phyloP scores from a whole-genome alignment of 2,113 vertebrate genomes.

The Chunga burmeisteri region DNA sequence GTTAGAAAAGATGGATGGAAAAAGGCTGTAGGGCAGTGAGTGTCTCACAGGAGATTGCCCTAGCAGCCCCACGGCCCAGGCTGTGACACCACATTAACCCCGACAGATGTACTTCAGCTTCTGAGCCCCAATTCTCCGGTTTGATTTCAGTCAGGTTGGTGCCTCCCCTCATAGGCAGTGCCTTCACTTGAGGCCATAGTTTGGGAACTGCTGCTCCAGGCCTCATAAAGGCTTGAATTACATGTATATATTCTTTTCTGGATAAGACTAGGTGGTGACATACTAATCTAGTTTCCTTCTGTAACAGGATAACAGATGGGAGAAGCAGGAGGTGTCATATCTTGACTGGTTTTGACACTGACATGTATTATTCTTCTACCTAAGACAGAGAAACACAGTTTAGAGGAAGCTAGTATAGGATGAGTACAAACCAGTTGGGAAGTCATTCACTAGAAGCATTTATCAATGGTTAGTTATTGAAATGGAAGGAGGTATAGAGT shows the following conservation, averaged over 20 bases:
- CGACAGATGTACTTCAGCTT: background rate
- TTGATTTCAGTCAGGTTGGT: background rate
- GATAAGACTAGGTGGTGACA: background rate
- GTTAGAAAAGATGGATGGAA: background rate
- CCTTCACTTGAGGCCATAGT: background rate
- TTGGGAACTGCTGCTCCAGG: background rate
- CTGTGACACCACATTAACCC: background rate
- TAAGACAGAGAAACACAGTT: background rate
- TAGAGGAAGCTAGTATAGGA: background rate
- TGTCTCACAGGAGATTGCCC: background rate
- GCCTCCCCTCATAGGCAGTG: background rate
- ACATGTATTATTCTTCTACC: background rate
- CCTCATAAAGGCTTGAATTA: background rate
- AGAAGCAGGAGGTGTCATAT: slow-evolving; percentile 45
- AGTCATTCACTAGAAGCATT: background rate
- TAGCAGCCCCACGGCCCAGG: background rate
- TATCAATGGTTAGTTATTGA: background rate
- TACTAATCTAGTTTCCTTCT: slow-evolving; percentile 38
- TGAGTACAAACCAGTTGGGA: background rate
- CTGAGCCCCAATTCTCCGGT: background rate
- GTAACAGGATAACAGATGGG: slow-evolving; percentile 33
- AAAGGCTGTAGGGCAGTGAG: background rate
- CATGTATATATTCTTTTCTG: background rate
- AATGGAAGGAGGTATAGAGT: background rate
- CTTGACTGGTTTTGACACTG: background rate